Conservation (phyloP, 2,113 vertebrate genomes). For the Scolopax mira region DNA sequence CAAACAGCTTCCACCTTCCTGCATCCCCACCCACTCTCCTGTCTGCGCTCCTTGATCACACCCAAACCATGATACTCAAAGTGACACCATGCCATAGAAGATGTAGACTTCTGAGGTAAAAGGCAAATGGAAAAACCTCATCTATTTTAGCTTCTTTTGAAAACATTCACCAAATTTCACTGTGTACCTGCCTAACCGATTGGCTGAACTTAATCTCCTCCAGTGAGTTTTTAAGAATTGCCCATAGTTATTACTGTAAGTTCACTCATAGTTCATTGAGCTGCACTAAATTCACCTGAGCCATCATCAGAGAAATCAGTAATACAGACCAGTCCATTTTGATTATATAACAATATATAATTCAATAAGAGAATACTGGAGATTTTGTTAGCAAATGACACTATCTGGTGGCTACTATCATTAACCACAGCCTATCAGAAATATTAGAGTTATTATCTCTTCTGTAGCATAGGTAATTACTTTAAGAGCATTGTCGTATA, state of each 20-base stretch:
- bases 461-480: neutral
- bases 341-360: neutral
- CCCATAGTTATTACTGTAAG: neutral
- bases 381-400: neutral
- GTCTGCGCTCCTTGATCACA: neutral
- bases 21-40: neutral
- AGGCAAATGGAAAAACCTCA: neutral
- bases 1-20: neutral
- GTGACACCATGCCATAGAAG: neutral
- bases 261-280: neutral
- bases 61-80: neutral
- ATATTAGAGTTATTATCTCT: neutral
- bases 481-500: neutral
- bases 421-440: neutral
- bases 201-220: neutral
- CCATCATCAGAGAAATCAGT: neutral
- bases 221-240: neutral
- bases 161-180: neutral
- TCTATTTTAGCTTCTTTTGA: neutral
- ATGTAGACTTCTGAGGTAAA: neutral
- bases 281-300: neutral
- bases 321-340: neutral
- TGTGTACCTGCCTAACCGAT: neutral
- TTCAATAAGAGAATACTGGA: neutral
- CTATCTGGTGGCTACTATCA: neutral